Base-by-base conservation (phyloP, 2,888 invertebrate species). In the Coelopa pilipes region DNA sequence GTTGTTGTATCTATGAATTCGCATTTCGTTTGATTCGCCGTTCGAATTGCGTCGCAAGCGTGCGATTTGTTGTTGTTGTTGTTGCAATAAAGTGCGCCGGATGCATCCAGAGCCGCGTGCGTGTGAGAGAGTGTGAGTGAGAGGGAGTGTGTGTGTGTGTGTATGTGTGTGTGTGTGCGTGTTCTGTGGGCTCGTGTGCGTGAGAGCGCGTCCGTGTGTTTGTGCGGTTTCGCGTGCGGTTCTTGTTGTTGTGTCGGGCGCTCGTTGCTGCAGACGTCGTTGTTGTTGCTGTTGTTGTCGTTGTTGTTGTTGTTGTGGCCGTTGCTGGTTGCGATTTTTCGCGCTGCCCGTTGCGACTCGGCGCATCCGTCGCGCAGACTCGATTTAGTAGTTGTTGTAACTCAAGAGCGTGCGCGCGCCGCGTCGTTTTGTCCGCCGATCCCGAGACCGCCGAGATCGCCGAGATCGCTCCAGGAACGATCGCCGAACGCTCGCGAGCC, bases 401-500 rank as follows among this genome's bases (percentile, higher is more conserved):
- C 82, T 81, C 81, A 83, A 83, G 81, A 81, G 82, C 82, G 84
- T 83, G 85, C 82, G 83, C 83, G 83, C 77, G 79, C 74, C 81
- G 80, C 79, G 72, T 66, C 77, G 79, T 71, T 76, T 76, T 74
- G 53, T 49, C 53, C 21, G 1, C 45, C 63, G 69, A 45, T 45
- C 62, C 53, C n/a, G n/a, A n/a, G n/a, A n/a, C n/a, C n/a, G n/a
- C n/a, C n/a, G n/a, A n/a, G n/a, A n/a, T n/a, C n/a, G n/a, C n/a
- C n/a, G n/a, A n/a, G n/a, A n/a, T n/a, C n/a, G n/a, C n/a, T n/a
- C n/a, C n/a, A n/a, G n/a, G 68, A 49, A 55, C 62, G 62, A 69
- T 63, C 62, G 24, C 24, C 55, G 60, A 65, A 71, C 68, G 68
- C 55, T 62, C 21, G 65, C 57, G 70, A 46, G 5, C 34, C 34